phyloP scores from a whole-genome alignment of 2,888 invertebrate species.

The Rhingia rostrata region DNA sequence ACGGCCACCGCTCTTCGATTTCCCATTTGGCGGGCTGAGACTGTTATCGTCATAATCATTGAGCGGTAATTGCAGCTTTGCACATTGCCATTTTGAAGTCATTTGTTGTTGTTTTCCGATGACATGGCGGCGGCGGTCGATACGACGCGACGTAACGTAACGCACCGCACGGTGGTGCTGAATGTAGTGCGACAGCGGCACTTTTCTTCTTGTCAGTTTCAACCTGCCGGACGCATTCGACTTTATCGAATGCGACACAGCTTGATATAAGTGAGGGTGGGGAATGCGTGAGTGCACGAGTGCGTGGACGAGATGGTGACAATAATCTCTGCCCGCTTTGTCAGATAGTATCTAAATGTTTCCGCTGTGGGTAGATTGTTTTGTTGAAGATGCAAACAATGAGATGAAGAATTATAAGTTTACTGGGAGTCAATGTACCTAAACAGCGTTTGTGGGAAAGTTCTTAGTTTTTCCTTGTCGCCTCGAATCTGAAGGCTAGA shows the following conservation, averaged over 20 bases:
- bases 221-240: slow-evolving; percentile 49
- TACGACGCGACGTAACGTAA: background rate
- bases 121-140: slow-evolving; percentile 7
- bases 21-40: slow-evolving; percentile 22
- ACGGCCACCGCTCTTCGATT: slow-evolving; percentile 19
- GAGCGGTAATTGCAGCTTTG: slow-evolving; percentile 69
- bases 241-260: slow-evolving; percentile 21
- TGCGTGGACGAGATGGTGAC: slow-evolving; percentile 34
- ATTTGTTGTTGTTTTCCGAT: slow-evolving; percentile 17
- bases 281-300: slow-evolving; percentile 21
- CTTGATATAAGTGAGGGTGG: background rate
- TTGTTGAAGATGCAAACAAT: background rate
- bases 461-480: no score
- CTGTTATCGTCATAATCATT: slow-evolving; percentile 49
- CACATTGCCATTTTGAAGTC: slow-evolving; percentile 51
- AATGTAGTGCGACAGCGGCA: slow-evolving; percentile 25
- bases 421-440: no score
- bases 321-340: slow-evolving; percentile 19
- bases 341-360: slow-evolving; percentile 8
- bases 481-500: no score
- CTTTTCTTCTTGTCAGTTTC: slow-evolving; percentile 35
- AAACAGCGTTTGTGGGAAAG: no score
- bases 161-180: background rate
- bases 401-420: background rate
- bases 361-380: slow-evolving; percentile 12